Percentiles rank a stretch among this genome's conserved stretches.
Evolutionary conservation across 2,888 invertebrate species (phyloP).

Genomic region (Gortyna flavago): DNA sequence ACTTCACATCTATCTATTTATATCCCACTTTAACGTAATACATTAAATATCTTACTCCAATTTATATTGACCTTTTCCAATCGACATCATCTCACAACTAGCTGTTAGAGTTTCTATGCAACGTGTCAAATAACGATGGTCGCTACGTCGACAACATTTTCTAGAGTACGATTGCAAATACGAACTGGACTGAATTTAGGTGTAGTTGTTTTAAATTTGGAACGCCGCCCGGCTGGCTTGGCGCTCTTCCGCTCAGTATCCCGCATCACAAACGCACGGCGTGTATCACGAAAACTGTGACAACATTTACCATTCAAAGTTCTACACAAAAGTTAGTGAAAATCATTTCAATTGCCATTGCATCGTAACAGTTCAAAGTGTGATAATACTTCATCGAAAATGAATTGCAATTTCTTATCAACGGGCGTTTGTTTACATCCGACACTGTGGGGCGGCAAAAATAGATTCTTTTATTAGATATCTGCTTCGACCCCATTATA

Average conservation of each 20-base stretch:
- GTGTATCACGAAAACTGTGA: constrained; percentile 77
- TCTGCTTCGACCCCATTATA: constrained; percentile 81
- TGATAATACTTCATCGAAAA: constrained; percentile 69
- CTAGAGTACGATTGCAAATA: constrained; percentile 72
- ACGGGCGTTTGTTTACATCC: constrained; percentile 79
- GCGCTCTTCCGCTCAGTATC: constrained; percentile 79
- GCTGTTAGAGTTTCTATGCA: constrained; percentile 21
- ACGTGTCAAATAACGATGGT: constrained; percentile 71
- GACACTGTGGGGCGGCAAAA: constrained; percentile 76
- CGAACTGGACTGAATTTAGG: constrained; percentile 79
- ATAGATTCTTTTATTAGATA: constrained; percentile 89
- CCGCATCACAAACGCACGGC: constrained; percentile 76
- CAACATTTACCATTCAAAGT: constrained; percentile 59
- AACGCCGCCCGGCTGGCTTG: constrained; percentile 84
- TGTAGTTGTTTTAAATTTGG: constrained; percentile 87
- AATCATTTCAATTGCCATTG: constrained; percentile 45
- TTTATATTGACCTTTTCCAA: constrained; percentile 49
- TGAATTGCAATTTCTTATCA: constrained; percentile 71
- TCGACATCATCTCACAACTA: constrained; percentile 24
- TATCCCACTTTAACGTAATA: constrained; percentile 34
- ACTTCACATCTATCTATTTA: constrained; percentile 35
- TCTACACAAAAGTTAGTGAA: constrained; percentile 54
- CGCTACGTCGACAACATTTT: constrained; percentile 70
- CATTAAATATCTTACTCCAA: constrained; percentile 41
- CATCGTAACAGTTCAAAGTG: constrained; percentile 36